A percentile compares a stretch with the other conserved stretches of the same genome.
These are phyloP conservation scores for Equus quagga DNA, from an alignment of 2,113 vertebrate genomes.

Conservation along the genomic window DNA sequence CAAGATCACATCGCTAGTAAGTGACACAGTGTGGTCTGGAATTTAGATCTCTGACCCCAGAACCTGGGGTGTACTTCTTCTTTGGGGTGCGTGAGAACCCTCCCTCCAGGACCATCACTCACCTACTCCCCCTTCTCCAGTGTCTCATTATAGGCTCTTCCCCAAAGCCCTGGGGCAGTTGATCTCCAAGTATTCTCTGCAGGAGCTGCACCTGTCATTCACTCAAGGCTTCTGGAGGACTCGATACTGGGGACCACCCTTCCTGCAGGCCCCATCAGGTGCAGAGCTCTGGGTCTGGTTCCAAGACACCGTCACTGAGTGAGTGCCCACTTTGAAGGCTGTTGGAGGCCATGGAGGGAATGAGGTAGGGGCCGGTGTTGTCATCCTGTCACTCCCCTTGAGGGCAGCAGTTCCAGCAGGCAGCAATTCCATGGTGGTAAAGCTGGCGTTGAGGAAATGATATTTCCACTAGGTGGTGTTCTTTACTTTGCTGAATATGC, in stretches of 20 bases:
- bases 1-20: background rate
- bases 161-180: conserved; percentile 97
- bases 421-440: background rate
- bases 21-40: background rate
- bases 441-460: background rate
- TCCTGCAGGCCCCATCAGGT: conserved; percentile 92
- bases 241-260: conserved; percentile 95
- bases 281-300: conserved; percentile 97
- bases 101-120: background rate
- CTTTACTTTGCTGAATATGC: background rate
- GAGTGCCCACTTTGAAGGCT: conserved; percentile 83
- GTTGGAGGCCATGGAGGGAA: background rate
- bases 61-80: background rate
- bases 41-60: background rate
- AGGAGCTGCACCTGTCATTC: conserved; percentile 95
- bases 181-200: conserved; percentile 95
- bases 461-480: background rate
- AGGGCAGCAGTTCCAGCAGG: background rate
- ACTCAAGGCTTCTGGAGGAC: conserved; percentile 97
- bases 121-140: conserved; percentile 36
- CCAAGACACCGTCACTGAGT: conserved; percentile 94
- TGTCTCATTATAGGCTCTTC: conserved; percentile 97
- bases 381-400: background rate
- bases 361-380: background rate
- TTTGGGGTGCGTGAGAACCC: background rate